A percentile compares a stretch with the other conserved stretches of the same genome.
Evolutionary conservation across 2,113 vertebrate species (phyloP).

Genomic region (Podarcis muralis): DNA sequence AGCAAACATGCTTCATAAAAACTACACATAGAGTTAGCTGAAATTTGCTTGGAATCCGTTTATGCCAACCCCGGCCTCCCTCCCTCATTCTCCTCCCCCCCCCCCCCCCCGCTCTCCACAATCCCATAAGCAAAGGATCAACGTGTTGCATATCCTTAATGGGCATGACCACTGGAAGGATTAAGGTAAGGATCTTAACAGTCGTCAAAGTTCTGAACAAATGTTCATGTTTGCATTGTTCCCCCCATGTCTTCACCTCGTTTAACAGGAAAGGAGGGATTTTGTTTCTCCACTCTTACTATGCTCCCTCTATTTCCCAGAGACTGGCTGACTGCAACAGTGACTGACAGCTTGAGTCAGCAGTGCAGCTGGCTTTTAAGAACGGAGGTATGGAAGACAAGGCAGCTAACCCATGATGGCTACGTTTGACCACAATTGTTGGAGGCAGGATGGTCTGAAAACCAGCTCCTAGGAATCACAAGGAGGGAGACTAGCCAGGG

Average conservation of each 20-base stretch:
- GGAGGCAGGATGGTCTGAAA: no score
- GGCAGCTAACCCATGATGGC: no score
- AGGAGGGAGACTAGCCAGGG: no score
- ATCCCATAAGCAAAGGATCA: background rate
- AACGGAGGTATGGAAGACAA: background rate
- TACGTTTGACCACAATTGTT: no score
- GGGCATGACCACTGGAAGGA: background rate
- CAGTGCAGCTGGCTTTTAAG: background rate
- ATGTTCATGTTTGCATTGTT: background rate
- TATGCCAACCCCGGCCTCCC: background rate
- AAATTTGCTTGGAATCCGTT: constrained; percentile 27
- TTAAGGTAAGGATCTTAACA: constrained; percentile 21
- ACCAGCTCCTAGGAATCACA: no score
- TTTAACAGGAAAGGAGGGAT: constrained; percentile 19
- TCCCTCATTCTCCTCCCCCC: background rate
- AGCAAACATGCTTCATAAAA: constrained; percentile 24
- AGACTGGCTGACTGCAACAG: background rate
- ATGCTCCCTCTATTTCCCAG: background rate
- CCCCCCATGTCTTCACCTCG: background rate
- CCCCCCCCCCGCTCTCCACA: background rate
- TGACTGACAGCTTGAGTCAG: background rate
- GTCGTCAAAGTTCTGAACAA: constrained; percentile 20
- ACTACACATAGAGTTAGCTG: background rate
- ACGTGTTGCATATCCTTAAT: constrained; percentile 5
- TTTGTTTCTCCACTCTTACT: background rate